Conservation (phyloP, 2,888 invertebrate species). For the Empis livida region DNA sequence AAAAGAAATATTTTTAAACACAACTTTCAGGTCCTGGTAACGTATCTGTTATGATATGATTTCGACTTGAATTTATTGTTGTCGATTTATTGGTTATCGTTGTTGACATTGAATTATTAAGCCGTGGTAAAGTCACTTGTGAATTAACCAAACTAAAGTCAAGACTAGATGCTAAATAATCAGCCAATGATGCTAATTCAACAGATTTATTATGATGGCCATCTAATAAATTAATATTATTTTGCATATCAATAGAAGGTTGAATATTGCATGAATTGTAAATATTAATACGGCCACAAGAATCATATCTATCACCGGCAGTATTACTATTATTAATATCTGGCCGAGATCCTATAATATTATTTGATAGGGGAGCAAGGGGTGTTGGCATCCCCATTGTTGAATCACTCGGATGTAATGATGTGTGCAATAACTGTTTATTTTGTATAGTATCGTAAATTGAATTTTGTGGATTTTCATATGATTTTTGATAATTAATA, state of each 20-base stretch:
- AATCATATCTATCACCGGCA: not conserved
- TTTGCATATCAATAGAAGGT: constrained; percentile 8
- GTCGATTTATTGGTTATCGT: constrained; percentile 31
- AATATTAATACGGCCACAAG: not conserved
- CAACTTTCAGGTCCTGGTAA: constrained; percentile 82
- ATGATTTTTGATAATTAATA: constrained; percentile 16
- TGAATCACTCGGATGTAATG: constrained; percentile 4
- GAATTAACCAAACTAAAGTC: constrained; percentile 15
- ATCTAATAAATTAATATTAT: constrained; percentile 9
- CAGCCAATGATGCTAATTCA: constrained; percentile 10
- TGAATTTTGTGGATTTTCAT: constrained; percentile 5
- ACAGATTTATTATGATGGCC: constrained; percentile 10
- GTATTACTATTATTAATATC: not conserved
- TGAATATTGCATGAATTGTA: constrained; percentile 1
- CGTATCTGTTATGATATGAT: constrained; percentile 70
- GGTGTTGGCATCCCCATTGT: constrained; percentile 1
- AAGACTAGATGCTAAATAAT: constrained; percentile 13
- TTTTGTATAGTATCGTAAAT: constrained; percentile 10
- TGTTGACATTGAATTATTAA: constrained; percentile 13
- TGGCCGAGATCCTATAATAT: not conserved
- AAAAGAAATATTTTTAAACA: too few relatives aligned
- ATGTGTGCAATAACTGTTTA: constrained; percentile 13
- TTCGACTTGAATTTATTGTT: constrained; percentile 43
- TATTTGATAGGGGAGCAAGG: not conserved
- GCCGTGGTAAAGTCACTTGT: constrained; percentile 8